Evolutionary conservation across 2,888 invertebrate species (phyloP).

Genomic region (Drosophila mettleri): DNA sequence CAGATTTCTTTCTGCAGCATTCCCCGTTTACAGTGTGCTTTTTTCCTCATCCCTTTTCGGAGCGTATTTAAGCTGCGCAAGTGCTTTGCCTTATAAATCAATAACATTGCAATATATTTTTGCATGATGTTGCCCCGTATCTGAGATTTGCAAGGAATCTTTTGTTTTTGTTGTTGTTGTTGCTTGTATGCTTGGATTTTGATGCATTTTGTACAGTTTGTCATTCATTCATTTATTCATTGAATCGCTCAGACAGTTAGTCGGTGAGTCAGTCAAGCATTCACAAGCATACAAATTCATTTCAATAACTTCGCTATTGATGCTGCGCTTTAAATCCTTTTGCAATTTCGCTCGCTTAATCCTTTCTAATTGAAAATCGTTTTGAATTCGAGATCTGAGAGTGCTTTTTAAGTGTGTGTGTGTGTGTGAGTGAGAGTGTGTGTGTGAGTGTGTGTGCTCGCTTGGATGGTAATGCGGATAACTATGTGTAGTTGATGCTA

Average conservation of each 20-base stretch:
- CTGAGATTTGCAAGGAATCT: constrained; percentile 10
- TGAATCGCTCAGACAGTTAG: constrained; percentile 35
- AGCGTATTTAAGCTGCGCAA: constrained; percentile 65
- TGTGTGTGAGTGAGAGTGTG: neutral
- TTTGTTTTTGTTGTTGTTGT: constrained; percentile 30
- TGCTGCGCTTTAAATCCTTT: constrained; percentile 73
- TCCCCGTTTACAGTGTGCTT: neutral
- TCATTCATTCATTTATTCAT: constrained; percentile 34
- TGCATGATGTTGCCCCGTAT: constrained; percentile 38
- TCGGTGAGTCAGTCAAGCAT: constrained; percentile 52
- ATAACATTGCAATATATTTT: constrained; percentile 76
- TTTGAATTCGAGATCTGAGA: constrained; percentile 58
- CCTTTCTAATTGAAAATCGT: constrained; percentile 79
- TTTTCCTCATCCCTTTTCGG: constrained; percentile 12
- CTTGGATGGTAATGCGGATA: constrained; percentile 40
- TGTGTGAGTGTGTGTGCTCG: neutral
- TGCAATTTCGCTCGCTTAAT: constrained; percentile 72
- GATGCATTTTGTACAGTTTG: constrained; percentile 47
- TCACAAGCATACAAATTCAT: constrained; percentile 71
- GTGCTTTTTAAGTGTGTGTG: constrained; percentile 42
- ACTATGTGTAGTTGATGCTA: constrained; percentile 39
- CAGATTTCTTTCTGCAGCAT: constrained; percentile 9
- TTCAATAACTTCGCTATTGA: constrained; percentile 67
- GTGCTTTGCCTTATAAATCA: constrained; percentile 73
- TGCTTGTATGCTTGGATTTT: constrained; percentile 52